Evolutionary conservation across 2,888 invertebrate genomes (phyloP).

Genomic region (Spisula solida): DNA sequence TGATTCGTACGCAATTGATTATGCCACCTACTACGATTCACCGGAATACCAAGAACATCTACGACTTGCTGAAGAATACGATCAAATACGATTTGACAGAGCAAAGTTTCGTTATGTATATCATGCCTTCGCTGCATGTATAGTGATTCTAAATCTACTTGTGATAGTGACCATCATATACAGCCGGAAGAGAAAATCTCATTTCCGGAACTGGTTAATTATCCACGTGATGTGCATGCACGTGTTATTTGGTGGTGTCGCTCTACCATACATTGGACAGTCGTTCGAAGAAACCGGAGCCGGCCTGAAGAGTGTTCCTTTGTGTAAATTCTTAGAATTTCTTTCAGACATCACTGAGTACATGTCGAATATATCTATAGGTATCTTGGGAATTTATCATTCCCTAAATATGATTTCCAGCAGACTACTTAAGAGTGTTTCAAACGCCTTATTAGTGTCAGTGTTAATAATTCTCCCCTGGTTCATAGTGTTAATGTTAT

Average conservation of each 20-base stretch:
- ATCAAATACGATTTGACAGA: constrained; percentile 43
- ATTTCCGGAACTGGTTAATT: constrained; percentile 69
- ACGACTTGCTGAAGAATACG: neutral
- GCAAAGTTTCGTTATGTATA: constrained; percentile 53
- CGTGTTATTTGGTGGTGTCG: constrained; percentile 60
- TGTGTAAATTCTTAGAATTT: constrained; percentile 64
- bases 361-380: constrained; percentile 64
- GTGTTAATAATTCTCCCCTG: constrained; percentile 68
- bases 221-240: constrained; percentile 63
- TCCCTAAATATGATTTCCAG: constrained; percentile 58
- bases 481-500: constrained; percentile 61
- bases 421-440: constrained; percentile 63
- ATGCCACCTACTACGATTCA: no score
- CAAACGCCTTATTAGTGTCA: constrained; percentile 57
- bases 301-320: constrained; percentile 41
- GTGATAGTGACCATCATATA: constrained; percentile 48
- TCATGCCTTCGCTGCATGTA: constrained; percentile 53
- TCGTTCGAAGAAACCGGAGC: constrained; percentile 39
- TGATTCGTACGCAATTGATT: no score
- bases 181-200: constrained; percentile 62
- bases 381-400: constrained; percentile 65
- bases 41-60: neutral
- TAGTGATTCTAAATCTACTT: constrained; percentile 52
- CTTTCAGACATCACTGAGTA: constrained; percentile 58
- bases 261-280: constrained; percentile 63